Conservation (phyloP, 2,797 vertebrate species). For the Sternotherus odoratus region DNA sequence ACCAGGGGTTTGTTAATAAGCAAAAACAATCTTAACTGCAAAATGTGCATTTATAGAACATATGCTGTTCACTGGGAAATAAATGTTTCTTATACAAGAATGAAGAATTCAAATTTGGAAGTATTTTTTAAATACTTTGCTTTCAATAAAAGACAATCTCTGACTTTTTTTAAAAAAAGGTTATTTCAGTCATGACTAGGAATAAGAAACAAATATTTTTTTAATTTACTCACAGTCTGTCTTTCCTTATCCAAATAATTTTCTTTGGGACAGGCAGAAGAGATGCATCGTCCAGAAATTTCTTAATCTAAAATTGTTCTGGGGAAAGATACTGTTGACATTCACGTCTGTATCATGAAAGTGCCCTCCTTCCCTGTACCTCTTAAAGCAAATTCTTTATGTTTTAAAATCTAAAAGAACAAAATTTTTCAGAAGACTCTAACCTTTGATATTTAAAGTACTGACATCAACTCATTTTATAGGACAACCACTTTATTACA, state of each 20-base stretch:
- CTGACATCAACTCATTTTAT: not conserved
- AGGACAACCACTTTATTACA: conserved; percentile 80
- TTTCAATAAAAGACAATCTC: not conserved
- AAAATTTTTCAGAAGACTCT: not conserved
- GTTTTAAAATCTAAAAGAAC: not conserved
- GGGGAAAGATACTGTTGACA: not conserved
- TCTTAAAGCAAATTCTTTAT: not conserved
- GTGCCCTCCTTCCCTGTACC: not conserved
- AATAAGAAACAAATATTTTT: not conserved
- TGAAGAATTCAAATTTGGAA: not conserved
- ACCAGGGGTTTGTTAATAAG: not conserved
- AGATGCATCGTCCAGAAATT: not conserved
- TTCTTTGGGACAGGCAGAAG: not conserved
- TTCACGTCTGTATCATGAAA: not conserved
- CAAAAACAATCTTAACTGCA: not conserved
- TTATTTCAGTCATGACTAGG: not conserved
- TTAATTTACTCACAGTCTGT: not conserved
- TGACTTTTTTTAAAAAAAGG: no score
- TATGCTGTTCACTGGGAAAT: not conserved
- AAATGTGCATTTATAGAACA: not conserved
- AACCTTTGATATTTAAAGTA: not conserved
- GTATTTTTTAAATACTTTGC: not conserved
- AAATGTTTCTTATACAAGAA: not conserved
- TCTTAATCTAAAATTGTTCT: not conserved
- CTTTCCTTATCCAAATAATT: not conserved